Conservation (phyloP, 1,140 invertebrate genomes). For the Oreohelix idahoensis region DNA sequence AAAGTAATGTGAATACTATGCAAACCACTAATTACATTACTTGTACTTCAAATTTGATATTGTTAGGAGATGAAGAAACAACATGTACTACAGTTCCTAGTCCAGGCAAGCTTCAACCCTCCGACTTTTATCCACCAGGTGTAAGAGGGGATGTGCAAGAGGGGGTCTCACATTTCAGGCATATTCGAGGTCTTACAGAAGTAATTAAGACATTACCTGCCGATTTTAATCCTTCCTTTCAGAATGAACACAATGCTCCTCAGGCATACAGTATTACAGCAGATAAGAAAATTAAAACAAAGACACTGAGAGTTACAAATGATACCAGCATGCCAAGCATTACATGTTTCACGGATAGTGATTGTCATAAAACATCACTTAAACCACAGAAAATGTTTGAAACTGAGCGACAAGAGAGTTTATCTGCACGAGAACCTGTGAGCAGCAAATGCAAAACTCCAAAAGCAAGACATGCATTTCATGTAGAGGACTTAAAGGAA, state of each 20-base stretch:
- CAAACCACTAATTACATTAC: background rate
- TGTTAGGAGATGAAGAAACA: constrained; percentile 25
- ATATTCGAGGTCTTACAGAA: constrained; percentile 22
- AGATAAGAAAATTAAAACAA: background rate
- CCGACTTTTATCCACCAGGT: constrained; percentile 28
- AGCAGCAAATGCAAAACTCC: background rate
- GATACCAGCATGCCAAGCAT: background rate
- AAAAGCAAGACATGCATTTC: no score
- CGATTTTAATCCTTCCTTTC: background rate
- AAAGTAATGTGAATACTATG: background rate
- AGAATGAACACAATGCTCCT: background rate
- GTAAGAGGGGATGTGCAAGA: constrained; percentile 5
- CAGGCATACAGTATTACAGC: background rate
- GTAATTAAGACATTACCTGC: background rate
- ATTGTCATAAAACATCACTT: background rate
- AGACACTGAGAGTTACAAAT: background rate
- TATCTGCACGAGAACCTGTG: background rate
- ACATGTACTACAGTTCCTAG: constrained; percentile 20
- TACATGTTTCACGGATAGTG: background rate
- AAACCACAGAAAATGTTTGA: background rate
- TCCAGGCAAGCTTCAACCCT: constrained; percentile 3
- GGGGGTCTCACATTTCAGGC: constrained; percentile 4
- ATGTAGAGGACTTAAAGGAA: no score
- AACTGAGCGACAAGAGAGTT: background rate
- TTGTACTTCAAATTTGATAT: constrained; percentile 21